Evolutionary conservation across 2,888 invertebrate species (phyloP).

Genomic region (Entomobrya multifasciata): DNA sequence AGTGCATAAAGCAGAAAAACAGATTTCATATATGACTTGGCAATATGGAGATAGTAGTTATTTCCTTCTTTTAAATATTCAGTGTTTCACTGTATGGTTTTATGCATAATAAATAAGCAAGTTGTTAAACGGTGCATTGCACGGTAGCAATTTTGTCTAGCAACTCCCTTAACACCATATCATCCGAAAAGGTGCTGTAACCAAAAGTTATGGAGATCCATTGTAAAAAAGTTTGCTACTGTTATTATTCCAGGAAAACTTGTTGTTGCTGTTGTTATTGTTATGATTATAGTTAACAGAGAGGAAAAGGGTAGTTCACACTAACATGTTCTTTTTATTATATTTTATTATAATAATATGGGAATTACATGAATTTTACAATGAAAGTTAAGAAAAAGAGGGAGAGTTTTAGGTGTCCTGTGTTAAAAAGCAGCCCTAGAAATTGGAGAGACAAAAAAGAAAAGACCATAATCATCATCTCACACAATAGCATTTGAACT

Average conservation of each 20-base stretch:
- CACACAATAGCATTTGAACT: slow-evolving; percentile 14
- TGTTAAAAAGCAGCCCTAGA: slow-evolving; percentile 1
- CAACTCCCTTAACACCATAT: neutral
- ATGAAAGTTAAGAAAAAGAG: no score
- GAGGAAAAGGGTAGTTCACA: slow-evolving; percentile 12
- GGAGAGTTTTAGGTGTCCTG: neutral
- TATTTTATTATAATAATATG: slow-evolving; percentile 42
- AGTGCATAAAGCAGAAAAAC: no score
- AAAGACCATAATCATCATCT: no score
- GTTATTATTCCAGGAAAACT: neutral
- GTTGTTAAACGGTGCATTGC: neutral
- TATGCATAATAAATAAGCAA: slow-evolving; percentile 20
- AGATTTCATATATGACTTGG: no score
- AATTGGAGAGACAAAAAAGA: slow-evolving; percentile 15
- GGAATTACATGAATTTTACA: neutral
- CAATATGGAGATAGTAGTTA: no score
- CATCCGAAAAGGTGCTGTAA: neutral
- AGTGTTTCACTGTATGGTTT: neutral
- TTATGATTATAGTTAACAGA: neutral
- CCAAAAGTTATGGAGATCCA: neutral
- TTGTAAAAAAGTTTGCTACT: slow-evolving; percentile 5
- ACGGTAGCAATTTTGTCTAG: no score
- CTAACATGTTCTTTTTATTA: slow-evolving; percentile 31
- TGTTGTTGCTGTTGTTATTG: no score
- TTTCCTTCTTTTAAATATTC: slow-evolving; percentile 14